Evolutionary conservation across 2,113 vertebrate species (phyloP), one percentile per base, ranked within the genome.

Genomic region (Lampris incognitus): DNA sequence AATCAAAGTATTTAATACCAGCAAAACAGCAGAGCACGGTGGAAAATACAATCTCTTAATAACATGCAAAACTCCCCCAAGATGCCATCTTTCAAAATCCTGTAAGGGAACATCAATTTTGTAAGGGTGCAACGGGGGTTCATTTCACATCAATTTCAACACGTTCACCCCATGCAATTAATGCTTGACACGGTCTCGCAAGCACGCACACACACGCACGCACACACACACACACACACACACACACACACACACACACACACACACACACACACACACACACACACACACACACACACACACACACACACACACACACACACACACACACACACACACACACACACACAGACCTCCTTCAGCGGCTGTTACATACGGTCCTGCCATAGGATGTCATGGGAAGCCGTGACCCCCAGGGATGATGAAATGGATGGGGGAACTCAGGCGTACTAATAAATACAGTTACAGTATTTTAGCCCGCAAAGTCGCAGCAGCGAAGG

Each of bases 31-130:
- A 58, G 11, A 68, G 57, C n/a, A 58, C n/a, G 49, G 48, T 56
- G 69, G 72, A 79, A 84, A 87, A 74, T 63, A 87, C 82, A 84
- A 88, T 87, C 86, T 83, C 70, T 78, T 77, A 66, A 85, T 81
- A 55, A 74, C 69, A 72, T 49, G 57, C 67, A 61, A 40, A 24
- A 61, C 69, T 61, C 66, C 58, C 24, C 69, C 70, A 70, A 75
- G 61, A 71, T 59, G 62, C 62, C 36, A 66, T 73, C 70, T 51
- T 60, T 69, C 67, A 36, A 36, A 24, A 69, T 52, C 51, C 39
- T 6, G 54, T 55, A 51, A 59, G 58, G 69, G 67, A 68, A 69
- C 52, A 74, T 72, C 24, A 6, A 49, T 64, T 37, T 4, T 36
- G 72, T 72, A 65, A 74, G 24, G 62, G 44, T 66, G 52, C 51